Base-by-base conservation (phyloP, 2,113 vertebrate species). In the Rhadina sibilatrix region DNA sequence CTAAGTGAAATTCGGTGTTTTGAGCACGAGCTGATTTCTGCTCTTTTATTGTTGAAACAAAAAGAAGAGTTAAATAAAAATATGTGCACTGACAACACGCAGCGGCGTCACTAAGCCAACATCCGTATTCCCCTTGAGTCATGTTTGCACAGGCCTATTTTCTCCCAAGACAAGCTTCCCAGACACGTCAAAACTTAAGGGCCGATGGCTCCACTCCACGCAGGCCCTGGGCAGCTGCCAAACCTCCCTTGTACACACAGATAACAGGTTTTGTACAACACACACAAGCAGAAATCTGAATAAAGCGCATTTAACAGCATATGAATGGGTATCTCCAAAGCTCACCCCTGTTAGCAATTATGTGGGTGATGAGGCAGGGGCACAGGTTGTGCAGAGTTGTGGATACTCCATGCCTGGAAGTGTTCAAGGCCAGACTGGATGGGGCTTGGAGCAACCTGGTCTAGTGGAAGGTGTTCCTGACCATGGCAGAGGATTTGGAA, bases 11-110 rank as follows among this genome's bases (percentile, higher is more conserved):
- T 80, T 68, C 37, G n/a, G 1, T 72, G 53, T 83, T 95, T 94
- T 52, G 90, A 90, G 76, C 44, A 79, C 1, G 37, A 78, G 42
- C 35, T 11, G 44, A 27, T 83, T 96, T 90, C 42, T 93, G 78
- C 59, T 47, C 42, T 87, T 89, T 76, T 93, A 56, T 74, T 91
- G 72, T 57, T 76, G 69, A 91, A 96, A 92, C 70, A 94, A 77
- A 87, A 87, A 52, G 86, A 71, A 69, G 53, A 97, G 84, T 59
- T 47, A 89, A 94, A 60, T 68, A 74, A 82, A 94, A 96, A 94
- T 47, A 96, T 95, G 95, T 93, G 80, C 68, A 74, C 33, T 20
- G 42, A 77, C 54, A 80, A 91, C 76, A 80, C 0, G 7, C 38
- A 72, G 54, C 5, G 1, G 83, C 11, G 17, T 96, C 87, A 91